Evolutionary conservation across 2,888 invertebrate genomes (phyloP).

Genomic region (Deilephila elpenor): DNA sequence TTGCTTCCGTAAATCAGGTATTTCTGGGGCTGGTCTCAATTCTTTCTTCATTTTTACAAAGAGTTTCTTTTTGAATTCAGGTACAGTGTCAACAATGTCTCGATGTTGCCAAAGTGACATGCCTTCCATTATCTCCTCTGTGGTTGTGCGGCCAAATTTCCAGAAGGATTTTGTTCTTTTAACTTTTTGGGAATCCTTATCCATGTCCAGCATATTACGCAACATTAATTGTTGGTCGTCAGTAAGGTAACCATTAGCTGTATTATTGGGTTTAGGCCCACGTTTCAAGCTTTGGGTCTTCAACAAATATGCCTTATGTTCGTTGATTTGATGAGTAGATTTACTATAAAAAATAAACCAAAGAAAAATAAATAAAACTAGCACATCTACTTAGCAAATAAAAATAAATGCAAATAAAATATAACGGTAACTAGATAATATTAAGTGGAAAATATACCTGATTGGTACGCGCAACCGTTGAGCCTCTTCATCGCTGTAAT

Average conservation of each 20-base stretch:
- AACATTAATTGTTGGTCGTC: slow-evolving; percentile 83
- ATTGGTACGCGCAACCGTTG: slow-evolving; percentile 86
- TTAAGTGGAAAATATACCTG: slow-evolving; percentile 74
- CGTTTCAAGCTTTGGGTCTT: slow-evolving; percentile 81
- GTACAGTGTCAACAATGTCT: slow-evolving; percentile 90
- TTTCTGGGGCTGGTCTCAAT: slow-evolving; percentile 72
- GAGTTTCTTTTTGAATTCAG: slow-evolving; percentile 80
- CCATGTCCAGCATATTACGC: slow-evolving; percentile 80
- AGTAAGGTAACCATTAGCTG: slow-evolving; percentile 79
- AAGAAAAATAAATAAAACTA: slow-evolving; percentile 55
- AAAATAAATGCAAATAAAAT: slow-evolving; percentile 23
- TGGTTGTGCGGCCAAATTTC: slow-evolving; percentile 90
- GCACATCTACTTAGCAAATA: slow-evolving; percentile 43
- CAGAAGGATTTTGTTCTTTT: slow-evolving; percentile 94
- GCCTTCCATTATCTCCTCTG: slow-evolving; percentile 91
- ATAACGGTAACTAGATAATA: not conserved
- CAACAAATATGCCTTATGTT: slow-evolving; percentile 73
- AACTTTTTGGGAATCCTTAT: slow-evolving; percentile 87
- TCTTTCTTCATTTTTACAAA: slow-evolving; percentile 78
- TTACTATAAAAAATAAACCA: slow-evolving; percentile 75
- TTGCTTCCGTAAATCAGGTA: slow-evolving; percentile 67
- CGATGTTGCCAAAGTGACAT: slow-evolving; percentile 95
- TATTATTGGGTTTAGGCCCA: slow-evolving; percentile 66
- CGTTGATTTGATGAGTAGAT: slow-evolving; percentile 67
- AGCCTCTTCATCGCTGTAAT: slow-evolving; percentile 95